Percentiles rank a stretch among this genome's conserved stretches.
phyloP scores from a whole-genome alignment of 2,797 vertebrate genomes.

The Octomys mimax region DNA sequence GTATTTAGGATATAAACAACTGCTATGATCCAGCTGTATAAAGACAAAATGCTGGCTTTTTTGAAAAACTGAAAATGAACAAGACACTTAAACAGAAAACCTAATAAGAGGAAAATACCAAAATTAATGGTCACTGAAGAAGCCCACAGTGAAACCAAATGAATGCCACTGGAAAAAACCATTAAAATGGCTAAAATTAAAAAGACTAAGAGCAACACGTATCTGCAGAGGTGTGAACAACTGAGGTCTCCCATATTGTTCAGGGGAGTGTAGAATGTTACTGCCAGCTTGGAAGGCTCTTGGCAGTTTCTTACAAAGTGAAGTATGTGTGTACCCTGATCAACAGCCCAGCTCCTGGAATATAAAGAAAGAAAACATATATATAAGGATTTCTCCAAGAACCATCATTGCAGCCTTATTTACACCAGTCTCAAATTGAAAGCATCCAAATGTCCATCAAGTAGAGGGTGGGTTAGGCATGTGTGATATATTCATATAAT shows the following conservation, averaged over 20 bases:
- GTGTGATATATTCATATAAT: background rate
- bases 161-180: background rate
- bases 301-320: conserved; percentile 22
- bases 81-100: conserved; percentile 51
- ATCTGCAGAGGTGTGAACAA: background rate
- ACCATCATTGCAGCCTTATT: background rate
- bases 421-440: background rate
- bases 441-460: background rate
- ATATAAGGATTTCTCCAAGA: background rate
- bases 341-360: too few relatives aligned
- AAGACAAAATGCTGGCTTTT: conserved; percentile 22
- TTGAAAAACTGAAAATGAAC: background rate
- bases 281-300: background rate
- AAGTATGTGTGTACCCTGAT: background rate
- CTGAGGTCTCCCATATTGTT: background rate
- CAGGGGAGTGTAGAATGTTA: background rate
- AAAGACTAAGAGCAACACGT: background rate
- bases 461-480: background rate
- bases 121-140: conserved; percentile 28
- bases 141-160: conserved; percentile 6
- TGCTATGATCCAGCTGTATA: background rate
- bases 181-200: conserved; percentile 9
- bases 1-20: conserved; percentile 3
- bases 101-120: conserved; percentile 3
- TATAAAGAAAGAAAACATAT: background rate